phyloP scores from a whole-genome alignment of 2,888 invertebrate genomes.

The Pseudoips prasinana region DNA sequence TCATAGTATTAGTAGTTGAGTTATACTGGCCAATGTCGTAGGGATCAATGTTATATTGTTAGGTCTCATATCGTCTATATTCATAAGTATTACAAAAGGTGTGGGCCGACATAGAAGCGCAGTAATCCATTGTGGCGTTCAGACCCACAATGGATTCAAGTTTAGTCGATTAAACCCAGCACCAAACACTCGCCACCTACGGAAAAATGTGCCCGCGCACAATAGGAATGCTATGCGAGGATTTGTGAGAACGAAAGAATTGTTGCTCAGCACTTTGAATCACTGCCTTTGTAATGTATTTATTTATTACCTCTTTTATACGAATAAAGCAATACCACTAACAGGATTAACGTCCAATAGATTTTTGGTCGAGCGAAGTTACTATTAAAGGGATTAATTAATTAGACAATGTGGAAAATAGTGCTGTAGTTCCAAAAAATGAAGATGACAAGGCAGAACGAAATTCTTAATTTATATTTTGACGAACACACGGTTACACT shows the following conservation, averaged over 20 bases:
- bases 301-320: constrained; percentile 40
- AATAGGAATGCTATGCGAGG: constrained; percentile 44
- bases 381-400: constrained; percentile 2
- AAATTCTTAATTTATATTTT: too few relatives aligned
- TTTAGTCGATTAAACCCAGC: constrained; percentile 60
- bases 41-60: constrained; percentile 33
- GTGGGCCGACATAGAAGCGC: constrained; percentile 34
- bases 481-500: too few relatives aligned
- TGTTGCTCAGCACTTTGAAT: constrained; percentile 41
- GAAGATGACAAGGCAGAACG: too few relatives aligned
- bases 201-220: constrained; percentile 50
- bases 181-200: constrained; percentile 53
- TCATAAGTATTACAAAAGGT: constrained; percentile 36
- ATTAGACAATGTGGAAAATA: too few relatives aligned
- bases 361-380: not conserved
- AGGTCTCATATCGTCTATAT: constrained; percentile 42
- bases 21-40: constrained; percentile 31
- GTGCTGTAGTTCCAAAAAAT: too few relatives aligned
- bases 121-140: constrained; percentile 55
- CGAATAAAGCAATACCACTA: constrained; percentile 19
- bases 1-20: constrained; percentile 12
- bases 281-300: constrained; percentile 31
- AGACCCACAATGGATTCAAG: constrained; percentile 51
- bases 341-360: constrained; percentile 1
- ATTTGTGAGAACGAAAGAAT: constrained; percentile 44